phyloP scores from a whole-genome alignment of 2,113 vertebrate species.

The Delphinus delphis region DNA sequence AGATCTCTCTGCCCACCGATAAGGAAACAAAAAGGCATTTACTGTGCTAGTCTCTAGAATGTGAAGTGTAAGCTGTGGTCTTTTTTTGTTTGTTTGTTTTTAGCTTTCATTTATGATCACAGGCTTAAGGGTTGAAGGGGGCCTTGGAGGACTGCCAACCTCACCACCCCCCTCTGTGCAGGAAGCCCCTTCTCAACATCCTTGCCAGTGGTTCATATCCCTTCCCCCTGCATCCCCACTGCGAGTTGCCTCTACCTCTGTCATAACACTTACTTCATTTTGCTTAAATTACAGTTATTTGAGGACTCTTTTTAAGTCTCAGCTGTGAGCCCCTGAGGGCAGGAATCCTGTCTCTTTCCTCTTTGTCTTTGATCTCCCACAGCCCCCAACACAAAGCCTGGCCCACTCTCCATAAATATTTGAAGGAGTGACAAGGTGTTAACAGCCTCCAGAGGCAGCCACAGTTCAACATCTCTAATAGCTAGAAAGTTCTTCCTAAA shows the following conservation, averaged over 20 bases:
- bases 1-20: slow-evolving; percentile 42
- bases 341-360: slow-evolving; percentile 36
- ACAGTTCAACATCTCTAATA: slow-evolving; percentile 26
- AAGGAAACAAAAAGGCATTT: slow-evolving; percentile 49
- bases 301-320: slow-evolving; percentile 50
- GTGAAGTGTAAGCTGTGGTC: slow-evolving; percentile 6
- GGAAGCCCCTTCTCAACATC: background rate
- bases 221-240: background rate
- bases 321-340: slow-evolving; percentile 17
- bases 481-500: slow-evolving; percentile 24
- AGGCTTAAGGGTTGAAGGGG: background rate
- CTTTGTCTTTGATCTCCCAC: slow-evolving; percentile 50
- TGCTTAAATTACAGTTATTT: slow-evolving; percentile 62
- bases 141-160: background rate
- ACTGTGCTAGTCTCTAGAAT: slow-evolving; percentile 11
- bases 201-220: background rate
- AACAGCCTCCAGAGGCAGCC: slow-evolving; percentile 37
- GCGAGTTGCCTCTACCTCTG: background rate
- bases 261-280: slow-evolving; percentile 44
- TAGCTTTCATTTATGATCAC: background rate
- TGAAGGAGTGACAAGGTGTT: slow-evolving; percentile 62
- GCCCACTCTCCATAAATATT: slow-evolving; percentile 58
- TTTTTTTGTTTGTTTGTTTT: slow-evolving; percentile 41
- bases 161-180: background rate
- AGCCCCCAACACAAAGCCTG: background rate